Base-by-base conservation (phyloP, 1,140 invertebrate species). In the Rhagoletis pomonella region DNA sequence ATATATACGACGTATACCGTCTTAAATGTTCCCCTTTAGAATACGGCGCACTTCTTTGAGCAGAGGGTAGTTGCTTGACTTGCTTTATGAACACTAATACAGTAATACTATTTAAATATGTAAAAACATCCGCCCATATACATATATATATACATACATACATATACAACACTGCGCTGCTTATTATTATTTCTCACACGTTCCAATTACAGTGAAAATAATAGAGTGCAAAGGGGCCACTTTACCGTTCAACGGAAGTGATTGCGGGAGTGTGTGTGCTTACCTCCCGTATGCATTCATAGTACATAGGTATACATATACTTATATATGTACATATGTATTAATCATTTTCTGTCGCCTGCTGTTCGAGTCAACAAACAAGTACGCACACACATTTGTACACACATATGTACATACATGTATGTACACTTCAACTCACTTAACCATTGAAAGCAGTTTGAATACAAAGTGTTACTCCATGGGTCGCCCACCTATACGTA, bases 141-240 rank as follows among this genome's bases (percentile, higher is more conserved):
- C 3, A 55, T 10, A 55, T 10, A 55, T 55, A 5, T 10, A 55
- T 67, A 39, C 29, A 67, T 67, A 67, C 39, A 19, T 67, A 10
- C 39, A 5, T 67, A 29, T 19, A 5, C 39, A 67, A 39, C 2
- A 67, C 29, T 10, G 10, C n/a, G 39, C 1, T 42, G 59, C 84
- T 50, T 81, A 85, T 86, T 86, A 69, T 67, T 91, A 92, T 92
- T 92, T 92, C 91, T 91, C 91, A 92, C 91, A 92, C 91, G 91
- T 91, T 91, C 91, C 91, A 92, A 92, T 92, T 92, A 92, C 88
- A 90, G 12, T 58, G 89, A 92, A 90, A 92, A 92, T 92, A 92
- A 92, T 92, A 91, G 91, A 91, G 91, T 92, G 91, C 91, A 90
- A 92, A 92, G 90, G 90, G 90, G 91, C 91, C 92, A 92, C 91